phyloP scores from a whole-genome alignment of 1,140 invertebrate species.

The Luehdorfia chinensis region DNA sequence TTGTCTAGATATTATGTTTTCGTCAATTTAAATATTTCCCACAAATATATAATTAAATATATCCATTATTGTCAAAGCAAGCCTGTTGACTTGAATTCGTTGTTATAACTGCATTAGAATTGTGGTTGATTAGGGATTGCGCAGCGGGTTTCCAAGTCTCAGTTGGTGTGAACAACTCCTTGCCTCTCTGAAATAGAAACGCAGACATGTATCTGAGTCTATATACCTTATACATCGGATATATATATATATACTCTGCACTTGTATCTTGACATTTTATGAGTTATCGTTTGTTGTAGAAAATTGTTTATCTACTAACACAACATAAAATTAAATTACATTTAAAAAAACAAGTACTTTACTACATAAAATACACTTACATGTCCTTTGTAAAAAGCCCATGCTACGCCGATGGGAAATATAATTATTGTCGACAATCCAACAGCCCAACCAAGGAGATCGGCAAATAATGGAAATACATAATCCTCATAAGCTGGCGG shows the following conservation, averaged over 20 bases:
- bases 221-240: not conserved
- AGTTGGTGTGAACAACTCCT: slow-evolving; percentile 64
- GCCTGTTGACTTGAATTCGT: not conserved
- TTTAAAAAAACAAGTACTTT: too few species aligned
- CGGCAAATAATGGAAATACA: slow-evolving; percentile 82
- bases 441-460: slow-evolving; percentile 83
- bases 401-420: slow-evolving; percentile 79
- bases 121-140: slow-evolving; percentile 4
- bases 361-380: slow-evolving; percentile 48
- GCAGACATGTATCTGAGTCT: not conserved
- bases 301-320: too few species aligned
- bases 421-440: slow-evolving; percentile 81
- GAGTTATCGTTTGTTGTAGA: too few species aligned
- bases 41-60: too few species aligned
- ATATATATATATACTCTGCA: too few species aligned
- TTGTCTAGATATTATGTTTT: too few species aligned
- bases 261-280: too few species aligned
- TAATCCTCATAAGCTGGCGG: slow-evolving; percentile 79
- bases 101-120: too few species aligned
- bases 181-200: slow-evolving; percentile 51
- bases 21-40: too few species aligned
- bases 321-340: too few species aligned
- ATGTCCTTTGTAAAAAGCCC: slow-evolving; percentile 70
- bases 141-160: slow-evolving; percentile 72
- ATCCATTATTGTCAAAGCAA: not conserved